Evolutionary conservation across 2,888 invertebrate genomes (phyloP), one percentile per base, ranked within the genome.

Genomic region (Mactromeris polynyma): DNA sequence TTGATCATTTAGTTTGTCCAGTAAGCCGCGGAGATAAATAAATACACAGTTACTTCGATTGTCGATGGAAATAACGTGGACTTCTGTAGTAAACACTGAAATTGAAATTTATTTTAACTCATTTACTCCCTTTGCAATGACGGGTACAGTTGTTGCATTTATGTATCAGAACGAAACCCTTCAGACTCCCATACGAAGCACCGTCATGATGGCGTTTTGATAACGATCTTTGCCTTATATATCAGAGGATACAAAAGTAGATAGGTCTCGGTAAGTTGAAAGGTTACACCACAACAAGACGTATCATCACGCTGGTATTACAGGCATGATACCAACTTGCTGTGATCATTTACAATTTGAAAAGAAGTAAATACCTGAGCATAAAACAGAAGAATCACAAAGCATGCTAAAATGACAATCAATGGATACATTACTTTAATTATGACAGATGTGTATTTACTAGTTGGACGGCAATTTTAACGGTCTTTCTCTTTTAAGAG

Each of bases 271-370:
- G 83, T 81, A 51, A 26, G 86, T 83, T 86, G 86, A 33, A 81
- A 86, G 83, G 26, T 58, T 80, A 84, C 83, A 81, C 86, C 86
- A 89, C 86, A 80, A 81, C 21, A 51, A n/a, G 33, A 38, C 42
- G 1, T 36, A 77, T 38, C 69, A 51, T 78, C 33, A n/a, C 2
- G 36, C 21, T 84, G 51, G 54, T 78, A 79, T 58, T 73, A 77
- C 78, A 87, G 82, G 40, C 73, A 79, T 79, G 83, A 78, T 26
- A 40, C 38, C n/a, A 42, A 36, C 42, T 46, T 69, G 33, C 36
- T 69, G 9, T 42, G n/a, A 69, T 46, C 38, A 78, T 21, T 31
- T 69, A 42, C 46, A 42, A 31, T 86, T 46, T 33, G 73, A 58
- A 73, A 19, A 42, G 46, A 86, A 64, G 26, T 19, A 26, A 26